Evolutionary conservation across 2,888 invertebrate genomes (phyloP).

Genomic region (Acanthopleura granulata): DNA sequence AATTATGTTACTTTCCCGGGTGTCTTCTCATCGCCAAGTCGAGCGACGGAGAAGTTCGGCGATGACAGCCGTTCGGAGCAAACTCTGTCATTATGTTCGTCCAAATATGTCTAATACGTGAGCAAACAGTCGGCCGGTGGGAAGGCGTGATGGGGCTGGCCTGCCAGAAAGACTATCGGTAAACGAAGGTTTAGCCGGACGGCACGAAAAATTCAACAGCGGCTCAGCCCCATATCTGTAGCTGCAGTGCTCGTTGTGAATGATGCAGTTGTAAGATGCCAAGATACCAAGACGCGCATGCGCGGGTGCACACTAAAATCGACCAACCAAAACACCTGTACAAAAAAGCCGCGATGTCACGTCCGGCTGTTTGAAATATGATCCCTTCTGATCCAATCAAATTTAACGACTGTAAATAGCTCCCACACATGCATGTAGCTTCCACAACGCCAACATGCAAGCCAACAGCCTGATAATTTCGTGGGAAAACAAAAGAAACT

Average conservation of each 20-base stretch:
- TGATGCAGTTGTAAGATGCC: neutral
- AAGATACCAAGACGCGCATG: neutral
- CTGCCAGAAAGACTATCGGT: neutral
- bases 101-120: neutral
- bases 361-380: neutral
- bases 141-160: neutral
- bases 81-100: neutral
- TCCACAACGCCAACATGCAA: too few species aligned
- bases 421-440: neutral
- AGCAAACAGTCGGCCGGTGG: neutral
- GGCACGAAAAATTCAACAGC: neutral
- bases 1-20: conserved; percentile 5
- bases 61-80: neutral
- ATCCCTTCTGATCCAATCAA: neutral
- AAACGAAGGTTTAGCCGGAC: neutral
- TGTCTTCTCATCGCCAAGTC: neutral
- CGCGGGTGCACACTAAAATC: neutral
- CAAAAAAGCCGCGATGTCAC: neutral
- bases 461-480: neutral
- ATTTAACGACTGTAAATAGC: neutral
- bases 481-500: conserved; percentile 9
- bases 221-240: neutral
- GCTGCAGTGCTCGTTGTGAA: neutral
- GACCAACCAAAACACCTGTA: neutral
- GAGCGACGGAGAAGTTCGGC: neutral